Evolutionary conservation across 2,888 invertebrate species (phyloP).

Genomic region (Catonia carolina): DNA sequence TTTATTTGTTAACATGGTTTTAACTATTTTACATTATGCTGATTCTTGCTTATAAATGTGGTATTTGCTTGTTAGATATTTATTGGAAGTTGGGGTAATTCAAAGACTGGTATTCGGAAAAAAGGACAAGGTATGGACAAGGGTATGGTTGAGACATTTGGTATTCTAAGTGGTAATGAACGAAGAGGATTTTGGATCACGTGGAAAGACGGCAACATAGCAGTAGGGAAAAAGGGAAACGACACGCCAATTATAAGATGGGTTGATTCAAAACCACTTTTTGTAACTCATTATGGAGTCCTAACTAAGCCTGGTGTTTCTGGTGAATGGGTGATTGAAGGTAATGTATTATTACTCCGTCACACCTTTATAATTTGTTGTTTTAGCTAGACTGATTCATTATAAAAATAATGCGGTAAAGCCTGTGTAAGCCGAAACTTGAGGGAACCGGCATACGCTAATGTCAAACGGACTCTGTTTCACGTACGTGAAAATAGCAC

Average conservation of each 20-base stretch:
- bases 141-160: constrained; percentile 62
- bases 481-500: no score
- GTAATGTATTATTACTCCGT: no score
- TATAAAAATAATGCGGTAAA: no score
- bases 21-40: no score
- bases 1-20: no score
- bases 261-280: constrained; percentile 62
- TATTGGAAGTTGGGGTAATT: constrained; percentile 83
- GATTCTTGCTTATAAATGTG: no score
- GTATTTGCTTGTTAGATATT: constrained; percentile 51
- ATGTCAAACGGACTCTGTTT: no score
- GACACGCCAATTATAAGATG: constrained; percentile 65
- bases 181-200: constrained; percentile 80
- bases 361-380: no score
- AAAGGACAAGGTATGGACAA: constrained; percentile 71
- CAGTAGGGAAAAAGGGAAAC: constrained; percentile 67
- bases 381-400: no score
- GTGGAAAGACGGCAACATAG: constrained; percentile 57
- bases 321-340: constrained; percentile 76
- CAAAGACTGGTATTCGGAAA: constrained; percentile 73
- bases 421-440: no score
- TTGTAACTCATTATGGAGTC: constrained; percentile 66
- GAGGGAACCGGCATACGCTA: no score
- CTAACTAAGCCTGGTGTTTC: constrained; percentile 82
- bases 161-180: constrained; percentile 63